Base-by-base conservation (phyloP, 2,888 invertebrate species). In the Aphodius granarius region DNA sequence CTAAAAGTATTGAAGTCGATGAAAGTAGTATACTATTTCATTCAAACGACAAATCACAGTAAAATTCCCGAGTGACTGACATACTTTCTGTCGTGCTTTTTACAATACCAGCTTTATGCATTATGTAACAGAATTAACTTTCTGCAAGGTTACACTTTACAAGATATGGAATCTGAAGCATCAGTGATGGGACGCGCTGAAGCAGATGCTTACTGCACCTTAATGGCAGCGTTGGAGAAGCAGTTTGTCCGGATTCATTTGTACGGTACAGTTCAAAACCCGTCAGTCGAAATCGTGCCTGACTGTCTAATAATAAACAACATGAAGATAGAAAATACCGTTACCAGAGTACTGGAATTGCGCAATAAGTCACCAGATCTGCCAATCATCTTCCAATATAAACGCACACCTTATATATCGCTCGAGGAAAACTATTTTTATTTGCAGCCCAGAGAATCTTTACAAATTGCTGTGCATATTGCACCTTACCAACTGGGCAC, bases 311-410 rank as follows among this genome's bases (percentile, higher is more conserved):
- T 20, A 3, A 68, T 68, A 18, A 22, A 20, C 20, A 21, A 68
- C 16, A 68, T 68, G 9, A 19, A 3, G 15, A 5, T 68, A 20
- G 22, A 68, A n/a, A 20, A 9, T 0, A 2, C 20, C 13, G 68
- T n/a, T n/a, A 68, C 68, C n/a, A 68, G 68, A 68, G 68, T 68
- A 21, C n/a, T 68, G 20, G 68, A 68, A 68, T 68, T 68, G 22
- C 20, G 22, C 5, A 68, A 68, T 16, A 68, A 68, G 20, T 68
- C 68, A 68, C 6, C 20, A 18, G 20, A 20, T 21, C 21, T 68
- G 1, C 68, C 68, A 4, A 68, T 68, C n/a, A 68, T 68, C 3
- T 68, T 68, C 6, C 68, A 22, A 21, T 68, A 68, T 68, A 68
- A 68, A 19, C 19, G n/a, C 13, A 68, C 20, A 2, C 19, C 68